Conservation (phyloP, 2,797 vertebrate genomes). For the Lepidocolaptes lacrymiger region DNA sequence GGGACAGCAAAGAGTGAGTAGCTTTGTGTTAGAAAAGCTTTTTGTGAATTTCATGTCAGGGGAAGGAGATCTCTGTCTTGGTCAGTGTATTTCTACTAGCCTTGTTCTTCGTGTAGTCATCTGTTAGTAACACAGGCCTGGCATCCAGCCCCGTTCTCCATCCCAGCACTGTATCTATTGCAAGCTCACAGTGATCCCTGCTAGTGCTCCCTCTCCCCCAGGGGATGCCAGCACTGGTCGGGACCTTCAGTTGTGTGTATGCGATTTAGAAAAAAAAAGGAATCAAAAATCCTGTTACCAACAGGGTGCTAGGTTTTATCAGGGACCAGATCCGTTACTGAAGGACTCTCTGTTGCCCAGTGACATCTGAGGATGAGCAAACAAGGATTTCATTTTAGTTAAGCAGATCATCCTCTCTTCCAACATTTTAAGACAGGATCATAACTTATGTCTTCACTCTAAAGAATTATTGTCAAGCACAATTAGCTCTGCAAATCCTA, state of each 20-base stretch:
- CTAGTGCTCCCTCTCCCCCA: not conserved
- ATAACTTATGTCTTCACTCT: not conserved
- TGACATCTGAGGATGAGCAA: not conserved
- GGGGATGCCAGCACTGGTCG: not conserved
- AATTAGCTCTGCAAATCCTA: slow-evolving; percentile 8
- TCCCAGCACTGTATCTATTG: not conserved
- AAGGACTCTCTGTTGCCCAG: not conserved
- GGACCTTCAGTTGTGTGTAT: not conserved
- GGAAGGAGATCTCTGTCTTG: not conserved
- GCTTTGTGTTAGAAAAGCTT: not conserved
- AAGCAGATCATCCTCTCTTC: slow-evolving; percentile 17
- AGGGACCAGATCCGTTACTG: not conserved
- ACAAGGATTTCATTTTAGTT: not conserved
- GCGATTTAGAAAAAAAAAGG: not conserved
- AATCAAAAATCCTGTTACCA: not conserved
- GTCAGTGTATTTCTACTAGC: not conserved
- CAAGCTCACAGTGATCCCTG: not conserved
- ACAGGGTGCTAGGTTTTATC: not conserved
- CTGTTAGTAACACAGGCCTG: not conserved
- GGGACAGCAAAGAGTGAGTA: not conserved
- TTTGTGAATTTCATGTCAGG: not conserved
- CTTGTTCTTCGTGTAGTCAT: not conserved
- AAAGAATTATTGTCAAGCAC: slow-evolving; percentile 22
- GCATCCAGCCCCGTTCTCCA: not conserved
- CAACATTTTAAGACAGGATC: not conserved